These are phyloP conservation scores for Nemapogon koenigi DNA, from an alignment of 2,888 invertebrate genomes.

Conservation along the genomic window DNA sequence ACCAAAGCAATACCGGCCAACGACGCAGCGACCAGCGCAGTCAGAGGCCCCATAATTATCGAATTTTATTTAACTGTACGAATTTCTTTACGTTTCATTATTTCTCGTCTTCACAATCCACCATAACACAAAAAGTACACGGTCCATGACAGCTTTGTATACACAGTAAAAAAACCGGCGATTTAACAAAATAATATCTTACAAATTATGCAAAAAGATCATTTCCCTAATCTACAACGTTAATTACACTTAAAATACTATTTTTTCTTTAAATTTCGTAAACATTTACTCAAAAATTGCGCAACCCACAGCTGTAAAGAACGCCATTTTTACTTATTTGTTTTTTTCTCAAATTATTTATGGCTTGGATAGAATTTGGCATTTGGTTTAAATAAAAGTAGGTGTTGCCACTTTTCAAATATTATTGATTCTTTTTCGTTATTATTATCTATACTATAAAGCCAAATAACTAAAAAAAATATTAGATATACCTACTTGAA, in stretches of 20 bases:
- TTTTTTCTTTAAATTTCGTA: slow-evolving; percentile 40
- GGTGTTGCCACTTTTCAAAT: too few species aligned
- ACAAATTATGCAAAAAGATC: slow-evolving; percentile 31
- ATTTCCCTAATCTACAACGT: slow-evolving; percentile 30
- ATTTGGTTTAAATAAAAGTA: too few species aligned
- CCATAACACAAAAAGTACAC: slow-evolving; percentile 60
- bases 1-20: slow-evolving; percentile 45
- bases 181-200: slow-evolving; percentile 26
- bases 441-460: too few species aligned
- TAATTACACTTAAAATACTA: slow-evolving; percentile 34
- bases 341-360: too few species aligned
- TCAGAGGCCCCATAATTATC: slow-evolving; percentile 52
- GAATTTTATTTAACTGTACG: slow-evolving; percentile 57
- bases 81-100: slow-evolving; percentile 57
- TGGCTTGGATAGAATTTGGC: too few species aligned
- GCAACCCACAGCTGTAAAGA: slow-evolving; percentile 61
- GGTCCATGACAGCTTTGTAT: slow-evolving; percentile 53
- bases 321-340: slow-evolving; percentile 52
- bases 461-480: too few species aligned
- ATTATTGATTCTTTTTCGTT: too few species aligned
- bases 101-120: slow-evolving; percentile 54
- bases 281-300: slow-evolving; percentile 62
- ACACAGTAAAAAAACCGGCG: slow-evolving; percentile 29
- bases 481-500: too few species aligned
- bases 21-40: slow-evolving; percentile 58